Evolutionary conservation across 1,140 invertebrate genomes (phyloP).

Genomic region (Lanistes nyassanus): DNA sequence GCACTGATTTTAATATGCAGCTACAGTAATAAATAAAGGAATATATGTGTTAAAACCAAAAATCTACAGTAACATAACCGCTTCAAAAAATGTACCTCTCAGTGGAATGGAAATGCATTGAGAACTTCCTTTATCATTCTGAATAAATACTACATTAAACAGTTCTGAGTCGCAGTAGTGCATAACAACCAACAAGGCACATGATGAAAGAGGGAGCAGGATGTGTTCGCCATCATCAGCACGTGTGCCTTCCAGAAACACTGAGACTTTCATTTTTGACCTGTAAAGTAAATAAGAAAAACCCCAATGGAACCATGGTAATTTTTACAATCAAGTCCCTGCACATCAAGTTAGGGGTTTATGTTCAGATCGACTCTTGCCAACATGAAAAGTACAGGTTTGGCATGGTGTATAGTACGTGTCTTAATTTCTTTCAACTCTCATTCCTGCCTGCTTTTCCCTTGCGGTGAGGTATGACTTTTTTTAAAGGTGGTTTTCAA

Average conservation of each 20-base stretch:
- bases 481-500: no score
- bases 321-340: not conserved
- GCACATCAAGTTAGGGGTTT: no score
- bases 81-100: not conserved
- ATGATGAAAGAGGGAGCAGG: constrained; percentile 44
- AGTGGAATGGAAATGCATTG: not conserved
- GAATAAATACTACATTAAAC: constrained; percentile 43
- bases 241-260: constrained; percentile 35
- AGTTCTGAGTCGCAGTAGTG: constrained; percentile 42
- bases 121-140: not conserved
- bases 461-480: no score
- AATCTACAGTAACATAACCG: no score
- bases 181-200: constrained; percentile 44
- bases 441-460: no score
- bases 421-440: no score
- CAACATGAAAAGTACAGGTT: no score
- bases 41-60: no score
- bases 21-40: no score
- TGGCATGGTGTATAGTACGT: no score
- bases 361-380: no score
- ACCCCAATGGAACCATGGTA: not conserved
- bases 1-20: no score
- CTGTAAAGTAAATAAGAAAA: not conserved
- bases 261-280: constrained; percentile 13
- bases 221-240: constrained; percentile 20